Base-by-base conservation (phyloP, 2,797 vertebrate species). In the Triplophysa yarkandensis region DNA sequence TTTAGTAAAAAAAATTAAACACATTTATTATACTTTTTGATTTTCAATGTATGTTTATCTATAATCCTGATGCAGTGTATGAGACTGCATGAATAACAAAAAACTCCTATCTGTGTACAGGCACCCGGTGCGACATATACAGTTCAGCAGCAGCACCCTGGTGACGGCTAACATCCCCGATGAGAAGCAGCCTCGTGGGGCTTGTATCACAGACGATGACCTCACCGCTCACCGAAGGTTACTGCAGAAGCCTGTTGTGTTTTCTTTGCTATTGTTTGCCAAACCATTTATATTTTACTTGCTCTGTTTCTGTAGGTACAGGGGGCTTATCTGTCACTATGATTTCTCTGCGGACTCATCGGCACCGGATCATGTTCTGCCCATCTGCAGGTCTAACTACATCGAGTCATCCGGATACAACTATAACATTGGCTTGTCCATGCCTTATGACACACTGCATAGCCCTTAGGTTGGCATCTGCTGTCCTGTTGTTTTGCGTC, bases 151-250 rank as follows among this genome's bases (percentile, higher is more conserved):
- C 66, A 94, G 94, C 84, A 93, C 92, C 50, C 91, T 99, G 81
- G 89, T 99, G 81, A 97, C 97, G 0, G 97, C 95, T 78, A 96
- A 98, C 82, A 83, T 99, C 87, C 97, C 97, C 0, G 92, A 95
- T 11, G 96, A 98, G 82, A 95, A 94, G 81, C 90, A 63, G 1
- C 94, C 95, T 1, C 91, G 95, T 0, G 94, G 94, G 0, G 86
- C 92, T 11, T 94, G 95, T 89, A 92, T 95, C 87, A 90, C 82
- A 1, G 93, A 95, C 1, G 95, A 98, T 8, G 93, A 92, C 91
- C 93, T 96, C 44, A 90, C 95, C 0, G 86, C 93, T 2, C 95
- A 98, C 86, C 89, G 95, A 86, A 96, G 95, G 97, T 98, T 73
- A 54, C 55, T 2, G 44, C 36, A 13, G 14, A 41, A 3, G 36